Percentiles rank a stretch among this genome's conserved stretches.
Conservation (phyloP, 37 sponge, comb jelly and placozoan genomes). For the Diacarnus erythraeanus region DNA sequence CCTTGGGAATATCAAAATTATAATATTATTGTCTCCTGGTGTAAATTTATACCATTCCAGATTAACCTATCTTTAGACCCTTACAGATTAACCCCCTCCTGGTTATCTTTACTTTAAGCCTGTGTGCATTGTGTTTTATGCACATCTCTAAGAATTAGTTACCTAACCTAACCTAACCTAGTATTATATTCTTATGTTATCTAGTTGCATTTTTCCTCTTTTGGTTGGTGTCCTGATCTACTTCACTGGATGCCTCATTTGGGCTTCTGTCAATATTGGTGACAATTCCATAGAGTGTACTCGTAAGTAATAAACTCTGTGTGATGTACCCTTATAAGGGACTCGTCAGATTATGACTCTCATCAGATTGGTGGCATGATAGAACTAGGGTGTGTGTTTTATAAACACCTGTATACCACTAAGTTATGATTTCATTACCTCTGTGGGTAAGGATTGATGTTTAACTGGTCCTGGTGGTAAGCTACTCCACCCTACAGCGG, state of each 20-base stretch:
- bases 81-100: no score
- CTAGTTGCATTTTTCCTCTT: constrained; percentile 34
- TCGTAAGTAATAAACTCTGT: constrained; percentile 23
- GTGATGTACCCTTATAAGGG: not conserved
- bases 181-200: not conserved
- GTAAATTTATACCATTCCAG: no score
- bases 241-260: constrained; percentile 55
- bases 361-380: not conserved
- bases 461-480: not conserved
- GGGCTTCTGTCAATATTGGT: constrained; percentile 37
- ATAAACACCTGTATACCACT: not conserved
- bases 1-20: no score
- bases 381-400: not conserved
- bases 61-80: no score
- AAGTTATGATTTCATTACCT: no score
- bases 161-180: no score
- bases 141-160: no score
- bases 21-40: no score
- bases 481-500: no score
- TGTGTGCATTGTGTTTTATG: no score
- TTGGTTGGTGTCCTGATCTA: constrained; percentile 27
- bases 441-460: not conserved
- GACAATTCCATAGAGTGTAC: constrained; percentile 44
- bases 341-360: not conserved
- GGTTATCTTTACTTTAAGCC: no score